Percentiles rank a stretch among this genome's conserved stretches.
Evolutionary conservation across 53 echinoderm and acorn worm species (phyloP).

Genomic region (Echinarachnius parma): DNA sequence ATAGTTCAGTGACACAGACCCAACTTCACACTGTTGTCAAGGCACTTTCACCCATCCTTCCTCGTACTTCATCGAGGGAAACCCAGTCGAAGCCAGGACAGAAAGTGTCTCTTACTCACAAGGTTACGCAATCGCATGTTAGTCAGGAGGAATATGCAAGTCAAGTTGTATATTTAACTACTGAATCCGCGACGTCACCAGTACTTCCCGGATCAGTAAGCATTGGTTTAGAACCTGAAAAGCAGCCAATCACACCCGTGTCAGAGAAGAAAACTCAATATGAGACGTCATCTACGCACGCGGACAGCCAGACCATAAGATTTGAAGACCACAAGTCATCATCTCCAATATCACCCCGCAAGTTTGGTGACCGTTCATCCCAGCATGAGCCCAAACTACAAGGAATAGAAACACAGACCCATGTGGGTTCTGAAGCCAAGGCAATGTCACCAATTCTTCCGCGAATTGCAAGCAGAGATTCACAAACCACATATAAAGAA

Average conservation of each 20-base stretch:
- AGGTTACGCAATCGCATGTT: slow-evolving; percentile 5
- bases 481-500: background rate
- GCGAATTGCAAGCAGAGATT: background rate
- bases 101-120: background rate
- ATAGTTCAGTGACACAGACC: slow-evolving; percentile 26
- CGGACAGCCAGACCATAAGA: background rate
- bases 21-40: slow-evolving; percentile 18
- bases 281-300: background rate
- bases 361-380: background rate
- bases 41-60: slow-evolving; percentile 24
- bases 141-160: background rate
- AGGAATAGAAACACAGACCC: slow-evolving; percentile 1
- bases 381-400: background rate
- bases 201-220: background rate
- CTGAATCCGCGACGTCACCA: slow-evolving; percentile 4
- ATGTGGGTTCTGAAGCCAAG: slow-evolving; percentile 1
- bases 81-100: background rate
- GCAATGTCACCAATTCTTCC: slow-evolving; percentile 22
- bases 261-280: slow-evolving; percentile 9
- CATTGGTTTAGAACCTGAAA: slow-evolving; percentile 1
- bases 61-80: background rate
- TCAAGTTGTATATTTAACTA: background rate
- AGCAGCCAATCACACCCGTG: background rate
- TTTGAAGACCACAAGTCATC: slow-evolving; percentile 6
- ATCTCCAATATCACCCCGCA: background rate